phyloP scores from a whole-genome alignment of 2,888 invertebrate species.

The Aelia acuminata region DNA sequence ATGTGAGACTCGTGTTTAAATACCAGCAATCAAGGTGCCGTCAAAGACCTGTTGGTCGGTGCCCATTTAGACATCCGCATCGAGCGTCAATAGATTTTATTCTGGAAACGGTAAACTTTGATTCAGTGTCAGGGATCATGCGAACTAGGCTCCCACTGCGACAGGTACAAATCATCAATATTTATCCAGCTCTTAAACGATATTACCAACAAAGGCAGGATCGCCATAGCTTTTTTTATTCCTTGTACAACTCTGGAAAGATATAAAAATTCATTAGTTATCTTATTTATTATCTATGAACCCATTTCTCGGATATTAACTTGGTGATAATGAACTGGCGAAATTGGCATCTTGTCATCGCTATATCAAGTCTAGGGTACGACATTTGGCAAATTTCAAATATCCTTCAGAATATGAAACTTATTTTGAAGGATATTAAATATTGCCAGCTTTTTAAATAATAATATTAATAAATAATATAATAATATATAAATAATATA shows the following conservation, averaged over 20 bases:
- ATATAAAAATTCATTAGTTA: conserved; percentile 24
- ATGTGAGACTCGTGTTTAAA: background rate
- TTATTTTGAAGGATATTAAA: background rate
- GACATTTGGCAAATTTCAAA: background rate
- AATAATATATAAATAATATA: too few relatives aligned
- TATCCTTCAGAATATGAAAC: background rate
- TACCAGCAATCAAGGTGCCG: background rate
- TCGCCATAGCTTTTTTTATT: background rate
- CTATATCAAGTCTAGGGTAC: background rate
- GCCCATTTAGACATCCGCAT: background rate
- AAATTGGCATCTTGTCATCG: background rate
- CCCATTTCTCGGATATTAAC: background rate
- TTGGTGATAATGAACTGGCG: background rate
- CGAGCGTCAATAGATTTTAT: conserved; percentile 30
- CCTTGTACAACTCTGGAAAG: background rate
- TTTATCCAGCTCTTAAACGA: conserved; percentile 13
- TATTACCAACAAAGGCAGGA: background rate
- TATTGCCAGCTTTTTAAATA: too few relatives aligned
- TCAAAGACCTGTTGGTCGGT: background rate
- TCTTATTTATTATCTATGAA: background rate
- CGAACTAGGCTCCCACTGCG: background rate
- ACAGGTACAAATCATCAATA: conserved; percentile 43
- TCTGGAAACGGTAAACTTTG: conserved; percentile 16
- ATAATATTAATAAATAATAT: too few relatives aligned
- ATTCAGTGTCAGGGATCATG: conserved; percentile 22